Evolutionary conservation across 2,113 vertebrate genomes (phyloP).

Genomic region (Taxidea taxus): DNA sequence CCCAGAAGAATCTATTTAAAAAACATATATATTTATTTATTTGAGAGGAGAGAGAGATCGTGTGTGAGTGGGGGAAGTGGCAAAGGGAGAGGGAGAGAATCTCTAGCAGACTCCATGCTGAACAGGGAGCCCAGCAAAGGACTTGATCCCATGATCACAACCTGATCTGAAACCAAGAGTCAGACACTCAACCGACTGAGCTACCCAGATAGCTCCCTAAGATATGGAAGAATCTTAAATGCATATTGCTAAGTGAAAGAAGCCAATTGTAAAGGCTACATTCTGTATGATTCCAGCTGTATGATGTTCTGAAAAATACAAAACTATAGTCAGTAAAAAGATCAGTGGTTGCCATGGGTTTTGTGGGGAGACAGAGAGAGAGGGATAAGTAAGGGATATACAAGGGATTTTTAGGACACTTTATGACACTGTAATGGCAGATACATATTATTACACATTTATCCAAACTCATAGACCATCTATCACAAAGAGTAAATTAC

Average conservation of each 20-base stretch:
- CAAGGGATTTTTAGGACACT: not conserved
- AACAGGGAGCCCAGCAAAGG: too few species aligned
- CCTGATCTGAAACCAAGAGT: too few species aligned
- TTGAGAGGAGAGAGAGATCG: too few species aligned
- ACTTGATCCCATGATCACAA: too few species aligned
- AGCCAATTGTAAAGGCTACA: not conserved
- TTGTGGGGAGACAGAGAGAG: not conserved
- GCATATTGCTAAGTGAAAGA: not conserved
- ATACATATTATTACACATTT: not conserved
- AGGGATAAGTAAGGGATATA: not conserved
- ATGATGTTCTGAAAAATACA: not conserved
- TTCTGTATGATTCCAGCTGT: not conserved
- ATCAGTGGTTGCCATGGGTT: not conserved
- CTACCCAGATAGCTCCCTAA: not conserved
- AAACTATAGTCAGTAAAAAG: not conserved
- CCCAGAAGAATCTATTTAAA: too few species aligned
- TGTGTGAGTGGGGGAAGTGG: too few species aligned
- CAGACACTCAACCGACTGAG: not conserved
- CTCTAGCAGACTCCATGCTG: too few species aligned
- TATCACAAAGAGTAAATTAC: not conserved
- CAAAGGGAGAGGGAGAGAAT: too few species aligned
- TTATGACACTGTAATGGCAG: not conserved
- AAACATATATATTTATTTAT: too few species aligned
- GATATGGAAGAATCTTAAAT: not conserved
- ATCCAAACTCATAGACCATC: not conserved